Evolutionary conservation across 1,140 invertebrate genomes (phyloP).

Genomic region (Listronotus oregonensis): DNA sequence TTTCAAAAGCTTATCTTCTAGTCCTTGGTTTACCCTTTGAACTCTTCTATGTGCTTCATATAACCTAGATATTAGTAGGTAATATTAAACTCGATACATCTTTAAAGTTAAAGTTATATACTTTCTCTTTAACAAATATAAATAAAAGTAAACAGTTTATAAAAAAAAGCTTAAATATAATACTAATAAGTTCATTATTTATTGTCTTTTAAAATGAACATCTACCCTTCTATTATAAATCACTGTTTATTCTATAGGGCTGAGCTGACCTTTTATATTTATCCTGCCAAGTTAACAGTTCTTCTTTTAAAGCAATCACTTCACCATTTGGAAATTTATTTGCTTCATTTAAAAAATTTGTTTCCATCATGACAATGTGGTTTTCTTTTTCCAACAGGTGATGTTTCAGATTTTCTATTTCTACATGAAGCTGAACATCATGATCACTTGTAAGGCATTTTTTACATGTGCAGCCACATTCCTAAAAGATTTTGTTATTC

Average conservation of each 20-base stretch:
- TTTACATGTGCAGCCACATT: conserved; percentile 64
- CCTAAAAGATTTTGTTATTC: conserved; percentile 48
- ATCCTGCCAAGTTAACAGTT: conserved; percentile 85
- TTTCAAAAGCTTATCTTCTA: conserved; percentile 92
- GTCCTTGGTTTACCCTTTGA: conserved; percentile 92
- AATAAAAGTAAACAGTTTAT: no score
- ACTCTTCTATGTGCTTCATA: conserved; percentile 92
- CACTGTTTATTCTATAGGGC: no score
- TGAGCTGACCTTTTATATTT: conserved; percentile 79
- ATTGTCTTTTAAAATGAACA: not conserved
- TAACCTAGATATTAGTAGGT: conserved; percentile 63
- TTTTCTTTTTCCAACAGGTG: conserved; percentile 78
- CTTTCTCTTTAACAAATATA: not conserved
- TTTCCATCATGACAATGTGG: conserved; percentile 84
- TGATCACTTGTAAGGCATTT: conserved; percentile 56
- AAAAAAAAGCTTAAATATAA: no score
- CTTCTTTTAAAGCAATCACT: conserved; percentile 79
- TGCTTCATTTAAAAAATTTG: conserved; percentile 80
- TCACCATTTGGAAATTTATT: conserved; percentile 75
- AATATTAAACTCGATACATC: no score
- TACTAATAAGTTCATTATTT: no score
- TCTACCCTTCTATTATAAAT: no score
- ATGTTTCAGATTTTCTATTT: conserved; percentile 86
- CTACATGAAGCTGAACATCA: conserved; percentile 78
- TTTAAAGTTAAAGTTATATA: no score